These are phyloP conservation scores for Orycteropus afer DNA, from an alignment of 2,113 vertebrate genomes.

Conservation along the genomic window DNA sequence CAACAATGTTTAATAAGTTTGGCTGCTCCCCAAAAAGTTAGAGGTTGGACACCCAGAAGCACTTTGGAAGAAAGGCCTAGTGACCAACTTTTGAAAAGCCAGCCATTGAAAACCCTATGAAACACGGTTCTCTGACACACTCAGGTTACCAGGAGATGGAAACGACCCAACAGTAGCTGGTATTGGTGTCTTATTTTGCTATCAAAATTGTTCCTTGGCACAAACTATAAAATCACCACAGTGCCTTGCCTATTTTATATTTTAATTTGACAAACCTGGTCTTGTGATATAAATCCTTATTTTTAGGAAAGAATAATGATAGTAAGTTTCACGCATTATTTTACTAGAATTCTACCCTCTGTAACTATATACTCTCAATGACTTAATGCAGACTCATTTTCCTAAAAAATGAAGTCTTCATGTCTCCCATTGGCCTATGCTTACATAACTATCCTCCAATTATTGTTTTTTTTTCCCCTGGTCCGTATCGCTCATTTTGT, in stretches of 20 bases:
- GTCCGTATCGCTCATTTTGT: conserved; percentile 62
- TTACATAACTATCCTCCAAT: conserved; percentile 73
- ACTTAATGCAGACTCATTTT: conserved; percentile 52
- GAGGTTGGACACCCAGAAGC: not conserved
- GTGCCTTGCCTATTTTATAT: not conserved
- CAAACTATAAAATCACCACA: not conserved
- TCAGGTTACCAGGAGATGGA: not conserved
- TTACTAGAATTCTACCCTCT: conserved; percentile 36
- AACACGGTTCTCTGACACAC: not conserved
- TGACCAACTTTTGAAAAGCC: not conserved
- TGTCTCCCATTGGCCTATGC: conserved; percentile 62
- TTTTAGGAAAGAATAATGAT: not conserved
- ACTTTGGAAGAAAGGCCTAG: not conserved
- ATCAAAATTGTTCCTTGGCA: not conserved
- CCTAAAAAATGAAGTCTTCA: conserved; percentile 55
- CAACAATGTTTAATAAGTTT: not conserved
- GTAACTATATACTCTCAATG: not conserved
- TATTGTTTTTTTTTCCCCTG: conserved; percentile 74
- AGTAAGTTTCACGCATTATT: not conserved
- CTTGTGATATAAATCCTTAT: not conserved
- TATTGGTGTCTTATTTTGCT: not conserved
- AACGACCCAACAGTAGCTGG: not conserved
- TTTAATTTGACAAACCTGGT: conserved; percentile 29
- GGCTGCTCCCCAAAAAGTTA: not conserved
- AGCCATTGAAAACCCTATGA: not conserved